These are phyloP conservation scores for Syrista parreyssii DNA, from an alignment of 2,888 invertebrate genomes.

Conservation along the genomic window DNA sequence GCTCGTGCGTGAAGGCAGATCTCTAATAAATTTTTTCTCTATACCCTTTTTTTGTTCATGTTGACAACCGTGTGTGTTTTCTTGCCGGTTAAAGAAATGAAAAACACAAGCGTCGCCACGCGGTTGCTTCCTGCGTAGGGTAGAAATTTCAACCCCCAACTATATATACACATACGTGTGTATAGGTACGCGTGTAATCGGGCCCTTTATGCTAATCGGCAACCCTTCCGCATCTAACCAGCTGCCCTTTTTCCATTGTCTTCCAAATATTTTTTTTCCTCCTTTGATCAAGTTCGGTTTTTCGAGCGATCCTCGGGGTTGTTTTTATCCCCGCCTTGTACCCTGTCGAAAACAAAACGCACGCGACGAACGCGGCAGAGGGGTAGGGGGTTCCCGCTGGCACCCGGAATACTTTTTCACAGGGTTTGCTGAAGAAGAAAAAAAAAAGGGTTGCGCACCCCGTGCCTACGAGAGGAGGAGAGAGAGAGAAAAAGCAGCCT, in stretches of 20 bases:
- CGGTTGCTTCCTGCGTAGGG: not conserved
- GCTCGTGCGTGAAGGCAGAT: not conserved
- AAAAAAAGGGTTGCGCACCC: constrained; percentile 1
- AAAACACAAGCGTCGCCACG: not conserved
- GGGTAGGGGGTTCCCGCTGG: not conserved
- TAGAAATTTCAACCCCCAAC: not conserved
- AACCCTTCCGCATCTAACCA: constrained; percentile 63
- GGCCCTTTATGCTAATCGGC: constrained; percentile 61
- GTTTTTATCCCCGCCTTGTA: constrained; percentile 14
- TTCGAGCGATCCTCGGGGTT: constrained; percentile 10
- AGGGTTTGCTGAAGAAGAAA: not conserved
- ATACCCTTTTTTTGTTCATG: not conserved
- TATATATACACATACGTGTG: not conserved
- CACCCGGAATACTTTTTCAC: not conserved
- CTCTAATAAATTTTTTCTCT: not conserved
- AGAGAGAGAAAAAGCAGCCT: not conserved
- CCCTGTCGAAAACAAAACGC: constrained; percentile 16
- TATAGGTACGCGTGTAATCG: constrained; percentile 50
- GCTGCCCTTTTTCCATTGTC: constrained; percentile 56
- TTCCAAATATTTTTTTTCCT: constrained; percentile 20
- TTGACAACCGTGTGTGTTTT: not conserved
- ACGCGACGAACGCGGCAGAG: constrained; percentile 5
- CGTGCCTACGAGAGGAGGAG: not conserved
- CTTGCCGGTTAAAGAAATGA: not conserved
- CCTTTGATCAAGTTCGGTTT: constrained; percentile 9